phyloP scores from a whole-genome alignment of 2,113 vertebrate species.

The Paradoxurus hermaphroditus region DNA sequence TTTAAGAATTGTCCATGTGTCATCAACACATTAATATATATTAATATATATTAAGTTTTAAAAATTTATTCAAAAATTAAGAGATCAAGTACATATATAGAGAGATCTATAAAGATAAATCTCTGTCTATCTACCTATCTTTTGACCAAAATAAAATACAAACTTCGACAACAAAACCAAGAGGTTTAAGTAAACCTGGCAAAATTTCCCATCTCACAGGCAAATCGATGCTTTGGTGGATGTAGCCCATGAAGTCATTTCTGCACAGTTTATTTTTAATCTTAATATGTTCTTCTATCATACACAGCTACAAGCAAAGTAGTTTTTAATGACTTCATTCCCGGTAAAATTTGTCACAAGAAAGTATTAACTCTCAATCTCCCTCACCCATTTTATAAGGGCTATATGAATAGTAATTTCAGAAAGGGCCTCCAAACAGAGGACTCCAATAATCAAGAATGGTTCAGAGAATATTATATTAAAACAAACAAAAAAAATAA shows the following conservation, averaged over 20 bases:
- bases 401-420: neutral
- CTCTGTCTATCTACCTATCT: neutral
- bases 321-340: conserved; percentile 64
- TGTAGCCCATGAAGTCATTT: conserved; percentile 57
- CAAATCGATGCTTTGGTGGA: conserved; percentile 63
- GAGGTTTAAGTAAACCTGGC: conserved; percentile 66
- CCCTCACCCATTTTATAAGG: neutral
- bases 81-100: neutral
- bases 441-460: conserved; percentile 34
- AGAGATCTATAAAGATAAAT: neutral
- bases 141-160: neutral
- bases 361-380: conserved; percentile 50
- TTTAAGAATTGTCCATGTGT: neutral
- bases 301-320: conserved; percentile 55
- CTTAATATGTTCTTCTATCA: conserved; percentile 75
- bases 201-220: conserved; percentile 43
- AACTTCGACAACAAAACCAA: neutral
- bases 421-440: neutral
- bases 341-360: conserved; percentile 66
- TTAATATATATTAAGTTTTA: neutral
- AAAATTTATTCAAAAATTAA: conserved; percentile 30
- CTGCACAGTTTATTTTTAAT: conserved; percentile 75
- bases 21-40: neutral
- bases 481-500: conserved; percentile 62
- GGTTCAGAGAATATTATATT: conserved; percentile 24